Conservation (phyloP, 2,113 vertebrate genomes). For the Hemibagrus wyckioides region DNA sequence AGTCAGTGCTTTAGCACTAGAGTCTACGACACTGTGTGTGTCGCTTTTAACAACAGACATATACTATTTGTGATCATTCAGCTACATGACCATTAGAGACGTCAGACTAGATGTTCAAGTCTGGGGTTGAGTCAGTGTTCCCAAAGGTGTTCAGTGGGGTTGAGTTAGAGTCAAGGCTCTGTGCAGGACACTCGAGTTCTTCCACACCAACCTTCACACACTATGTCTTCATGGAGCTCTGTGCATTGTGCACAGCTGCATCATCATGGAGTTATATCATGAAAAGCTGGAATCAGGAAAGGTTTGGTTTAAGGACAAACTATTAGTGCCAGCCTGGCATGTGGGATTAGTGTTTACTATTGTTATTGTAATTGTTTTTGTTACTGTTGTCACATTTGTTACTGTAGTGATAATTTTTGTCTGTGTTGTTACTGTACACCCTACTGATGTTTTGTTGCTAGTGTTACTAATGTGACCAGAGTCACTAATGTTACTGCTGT, state of each 20-base stretch:
- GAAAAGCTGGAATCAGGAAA: neutral
- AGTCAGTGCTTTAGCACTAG: neutral
- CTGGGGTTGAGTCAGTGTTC: neutral
- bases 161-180: neutral
- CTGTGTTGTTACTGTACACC: too few species aligned
- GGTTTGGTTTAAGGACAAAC: neutral
- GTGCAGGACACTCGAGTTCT: neutral
- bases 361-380: too few species aligned
- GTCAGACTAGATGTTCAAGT: neutral
- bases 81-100: neutral
- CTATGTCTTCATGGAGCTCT: too few species aligned
- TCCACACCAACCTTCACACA: too few species aligned
- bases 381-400: too few species aligned
- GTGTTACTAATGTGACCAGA: too few species aligned
- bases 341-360: neutral
- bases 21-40: neutral
- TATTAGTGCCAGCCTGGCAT: neutral
- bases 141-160: neutral
- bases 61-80: neutral
- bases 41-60: neutral
- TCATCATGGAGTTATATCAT: neutral
- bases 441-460: too few species aligned
- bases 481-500: too few species aligned
- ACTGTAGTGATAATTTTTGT: too few species aligned
- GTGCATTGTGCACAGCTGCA: too few species aligned